Base-by-base conservation (phyloP, 2,113 vertebrate species). In the Trochalopteron elliotii region DNA sequence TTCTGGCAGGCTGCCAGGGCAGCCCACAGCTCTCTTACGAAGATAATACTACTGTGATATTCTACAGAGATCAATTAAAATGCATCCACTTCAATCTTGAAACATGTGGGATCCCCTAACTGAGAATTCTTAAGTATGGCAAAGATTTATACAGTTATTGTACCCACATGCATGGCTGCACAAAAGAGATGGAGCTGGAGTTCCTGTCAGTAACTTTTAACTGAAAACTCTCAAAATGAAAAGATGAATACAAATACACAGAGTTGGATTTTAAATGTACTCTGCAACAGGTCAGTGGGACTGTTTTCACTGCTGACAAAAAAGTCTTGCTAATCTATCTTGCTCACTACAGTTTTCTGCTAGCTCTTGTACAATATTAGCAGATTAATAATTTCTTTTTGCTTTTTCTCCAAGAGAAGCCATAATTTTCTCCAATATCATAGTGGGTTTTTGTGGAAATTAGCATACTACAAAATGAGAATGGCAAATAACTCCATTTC, bases 1-100 rank as follows among this genome's bases (percentile, higher is more conserved):
- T 96, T 49, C 96, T 94, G 95, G 96, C 87, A 93, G 87, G 81
- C 50, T 1, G 19, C 76, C 64, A 82, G 69, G 59, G 55, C 93
- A 94, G 65, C 59, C 77, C 35, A 53, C 24, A 67, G 91, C 55
- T 69, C 81, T 67, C 39, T 79, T 60, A 19, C 7, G n/a, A 90
- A 50, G 76, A 30, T 52, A 81, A 33, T 40, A 25, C 22, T 39
- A 7, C 71, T 67, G 39, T 45, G 69, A 75, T 86, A 71, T 20
- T 81, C 57, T 67, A 30, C 49, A 80, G 74, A 86, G 93, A 93
- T 94, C 27, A 68, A 57, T 61, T 64, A 74, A 83, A 92, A 60
- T 2, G 68, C 55, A 91, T 50, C 40, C 69, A 33, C 82, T 69
- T 63, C 31, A 76, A 6, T 28, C 28, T 59, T 53, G 63, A 70